Evolutionary conservation across 2,113 vertebrate genomes (phyloP).

Genomic region (Prietella phreatophila): DNA sequence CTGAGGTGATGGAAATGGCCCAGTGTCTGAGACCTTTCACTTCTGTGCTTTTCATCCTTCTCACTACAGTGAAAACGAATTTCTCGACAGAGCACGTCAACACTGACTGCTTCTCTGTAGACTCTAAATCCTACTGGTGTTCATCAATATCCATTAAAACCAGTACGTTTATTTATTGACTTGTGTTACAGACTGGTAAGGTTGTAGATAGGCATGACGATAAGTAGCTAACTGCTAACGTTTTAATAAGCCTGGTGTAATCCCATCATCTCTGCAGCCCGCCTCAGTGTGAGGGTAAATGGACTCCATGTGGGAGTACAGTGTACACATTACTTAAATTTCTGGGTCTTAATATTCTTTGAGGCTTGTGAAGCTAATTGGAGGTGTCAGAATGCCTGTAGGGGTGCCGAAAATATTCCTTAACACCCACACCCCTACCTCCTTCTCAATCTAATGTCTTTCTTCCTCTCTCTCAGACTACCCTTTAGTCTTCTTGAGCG

Average conservation of each 20-base stretch:
- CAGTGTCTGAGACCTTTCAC: neutral
- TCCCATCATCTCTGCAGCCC: neutral
- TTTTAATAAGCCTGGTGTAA: constrained; percentile 28
- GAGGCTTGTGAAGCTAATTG: constrained; percentile 48
- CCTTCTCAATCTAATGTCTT: neutral
- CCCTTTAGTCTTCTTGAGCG: neutral
- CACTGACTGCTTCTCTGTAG: neutral
- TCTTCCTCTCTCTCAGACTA: neutral
- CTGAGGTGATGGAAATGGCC: neutral
- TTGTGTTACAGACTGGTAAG: no score
- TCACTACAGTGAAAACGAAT: neutral
- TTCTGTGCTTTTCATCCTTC: neutral
- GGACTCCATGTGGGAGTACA: constrained; percentile 31
- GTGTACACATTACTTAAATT: constrained; percentile 28
- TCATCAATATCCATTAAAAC: neutral
- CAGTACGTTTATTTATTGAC: neutral
- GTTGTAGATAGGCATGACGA: neutral
- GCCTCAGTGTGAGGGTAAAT: constrained; percentile 27
- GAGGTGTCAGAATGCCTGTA: constrained; percentile 51
- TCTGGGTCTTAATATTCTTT: constrained; percentile 31
- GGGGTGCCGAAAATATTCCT: constrained; percentile 51
- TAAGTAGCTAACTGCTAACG: neutral
- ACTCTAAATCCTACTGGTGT: neutral
- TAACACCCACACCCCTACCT: constrained; percentile 32
- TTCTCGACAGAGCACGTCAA: neutral